Evolutionary conservation across 2,888 invertebrate genomes (phyloP), one percentile per base, ranked within the genome.

Genomic region (Drosophila rubida): DNA sequence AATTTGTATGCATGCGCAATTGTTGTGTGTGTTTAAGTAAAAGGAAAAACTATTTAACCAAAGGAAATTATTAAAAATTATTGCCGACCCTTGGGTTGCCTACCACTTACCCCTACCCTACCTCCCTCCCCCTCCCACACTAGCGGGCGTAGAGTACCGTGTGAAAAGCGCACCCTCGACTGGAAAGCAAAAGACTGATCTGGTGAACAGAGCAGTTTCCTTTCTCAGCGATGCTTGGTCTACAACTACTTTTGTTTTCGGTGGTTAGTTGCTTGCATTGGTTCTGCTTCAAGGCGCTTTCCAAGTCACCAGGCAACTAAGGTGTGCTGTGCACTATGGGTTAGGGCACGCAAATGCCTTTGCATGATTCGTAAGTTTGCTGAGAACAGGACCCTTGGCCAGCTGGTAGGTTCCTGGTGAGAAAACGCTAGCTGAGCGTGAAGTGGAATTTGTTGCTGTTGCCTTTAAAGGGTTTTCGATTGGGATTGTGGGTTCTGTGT

Each of bases 1-100:
- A 87, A 87, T 83, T 85, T 81, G 80, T 77, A 58, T 61, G 64
- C 55, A 70, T 58, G 62, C 80, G 58, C 73, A 76, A 76, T 76
- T 76, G 76, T 64, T 62, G 58, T 64, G 72, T 62, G 58, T 64
- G 72, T 58, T 65, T 69, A 65, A 77, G 68, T 45, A 60, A 65
- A 80, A 87, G 86, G 80, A 88, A 88, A 85, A 86, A 82, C 84
- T 75, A 85, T 86, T 87, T 86, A 84, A 87, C 74, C 73, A 89
- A 80, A 88, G 89, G 87, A 89, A 89, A 89, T 89, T 89, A 89
- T 88, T 89, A 89, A 89, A 89, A 88, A 88, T 87, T 86, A 87
- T 81, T 76, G 75, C 71, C 83, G 70, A 75, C 73, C 80, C 77
- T 45, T 45, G 61, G 65, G 65, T 61, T 54, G 65, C 57, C 53